These are phyloP conservation scores for Odontomachus brunneus DNA, from an alignment of 1,140 invertebrate species.

Conservation along the genomic window DNA sequence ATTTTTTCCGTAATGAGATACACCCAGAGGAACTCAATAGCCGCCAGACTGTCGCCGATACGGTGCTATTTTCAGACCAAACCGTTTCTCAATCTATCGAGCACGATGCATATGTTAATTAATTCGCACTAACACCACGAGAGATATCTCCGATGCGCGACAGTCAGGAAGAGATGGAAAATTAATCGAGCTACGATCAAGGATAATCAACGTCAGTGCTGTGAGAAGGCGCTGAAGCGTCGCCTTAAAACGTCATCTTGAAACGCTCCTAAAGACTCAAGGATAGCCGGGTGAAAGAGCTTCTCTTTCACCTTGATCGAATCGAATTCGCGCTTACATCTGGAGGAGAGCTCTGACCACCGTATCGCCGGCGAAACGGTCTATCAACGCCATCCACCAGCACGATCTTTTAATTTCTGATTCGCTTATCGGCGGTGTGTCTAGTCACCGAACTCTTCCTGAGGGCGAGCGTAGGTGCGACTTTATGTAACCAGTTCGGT, in stretches of 20 bases:
- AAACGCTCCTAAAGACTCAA: too few relatives aligned
- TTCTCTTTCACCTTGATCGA: neutral
- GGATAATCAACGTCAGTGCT: too few relatives aligned
- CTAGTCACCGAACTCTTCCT: constrained; percentile 92
- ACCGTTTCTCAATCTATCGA: constrained; percentile 11
- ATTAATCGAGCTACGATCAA: too few relatives aligned
- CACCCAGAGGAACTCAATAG: neutral
- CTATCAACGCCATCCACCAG: neutral
- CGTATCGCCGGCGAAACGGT: neutral
- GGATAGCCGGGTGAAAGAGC: too few relatives aligned
- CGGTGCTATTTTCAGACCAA: neutral
- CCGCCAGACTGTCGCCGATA: neutral
- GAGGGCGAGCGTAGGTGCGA: constrained; percentile 95
- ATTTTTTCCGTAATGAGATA: neutral
- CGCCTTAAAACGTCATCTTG: too few relatives aligned
- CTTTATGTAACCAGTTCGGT: constrained; percentile 95
- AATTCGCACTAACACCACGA: neutral
- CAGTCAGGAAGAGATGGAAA: too few relatives aligned
- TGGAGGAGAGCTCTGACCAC: neutral
- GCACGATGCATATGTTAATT: neutral
- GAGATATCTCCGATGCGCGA: neutral
- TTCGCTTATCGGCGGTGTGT: constrained; percentile 9
- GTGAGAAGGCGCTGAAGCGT: too few relatives aligned
- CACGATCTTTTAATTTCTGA: constrained; percentile 15
- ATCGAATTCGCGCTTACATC: neutral